Evolutionary conservation across 2,797 vertebrate genomes (phyloP).

Genomic region (Fundulus diaphanus): DNA sequence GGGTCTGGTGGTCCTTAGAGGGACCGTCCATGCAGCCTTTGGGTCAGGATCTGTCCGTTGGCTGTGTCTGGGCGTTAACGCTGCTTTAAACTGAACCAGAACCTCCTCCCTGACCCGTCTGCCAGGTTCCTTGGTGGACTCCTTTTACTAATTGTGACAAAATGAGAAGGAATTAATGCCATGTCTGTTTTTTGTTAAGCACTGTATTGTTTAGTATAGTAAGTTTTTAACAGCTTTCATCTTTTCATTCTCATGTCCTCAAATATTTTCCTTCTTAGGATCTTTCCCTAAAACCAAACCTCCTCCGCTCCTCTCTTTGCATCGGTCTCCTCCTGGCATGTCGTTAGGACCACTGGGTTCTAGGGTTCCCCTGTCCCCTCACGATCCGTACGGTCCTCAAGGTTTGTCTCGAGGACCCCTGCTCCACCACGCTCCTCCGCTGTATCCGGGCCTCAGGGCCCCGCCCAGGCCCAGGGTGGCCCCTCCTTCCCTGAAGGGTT

Average conservation of each 20-base stretch:
- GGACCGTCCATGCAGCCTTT: no score
- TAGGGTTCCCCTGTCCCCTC: constrained; percentile 47
- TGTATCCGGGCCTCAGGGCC: constrained; percentile 51
- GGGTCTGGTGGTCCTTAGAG: no score
- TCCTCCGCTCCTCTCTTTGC: constrained; percentile 75
- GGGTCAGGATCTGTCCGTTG: no score
- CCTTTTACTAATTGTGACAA: no score
- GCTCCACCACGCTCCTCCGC: constrained; percentile 52
- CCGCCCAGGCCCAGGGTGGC: constrained; percentile 51
- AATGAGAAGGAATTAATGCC: no score
- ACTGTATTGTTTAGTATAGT: neutral
- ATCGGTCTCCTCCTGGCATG: constrained; percentile 63
- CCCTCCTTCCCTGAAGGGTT: constrained; percentile 71
- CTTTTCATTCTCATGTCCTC: neutral
- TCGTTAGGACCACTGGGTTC: constrained; percentile 44
- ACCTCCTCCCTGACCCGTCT: no score
- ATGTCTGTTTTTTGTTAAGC: neutral
- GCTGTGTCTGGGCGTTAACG: no score
- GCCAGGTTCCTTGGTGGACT: no score
- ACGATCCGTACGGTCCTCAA: constrained; percentile 41
- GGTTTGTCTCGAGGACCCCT: constrained; percentile 51
- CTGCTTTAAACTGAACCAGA: no score
- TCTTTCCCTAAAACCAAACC: constrained; percentile 75
- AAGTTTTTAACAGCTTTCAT: neutral
- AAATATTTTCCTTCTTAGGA: neutral